Conservation (phyloP, 2,797 vertebrate species). For the Apogon hyalosoma region DNA sequence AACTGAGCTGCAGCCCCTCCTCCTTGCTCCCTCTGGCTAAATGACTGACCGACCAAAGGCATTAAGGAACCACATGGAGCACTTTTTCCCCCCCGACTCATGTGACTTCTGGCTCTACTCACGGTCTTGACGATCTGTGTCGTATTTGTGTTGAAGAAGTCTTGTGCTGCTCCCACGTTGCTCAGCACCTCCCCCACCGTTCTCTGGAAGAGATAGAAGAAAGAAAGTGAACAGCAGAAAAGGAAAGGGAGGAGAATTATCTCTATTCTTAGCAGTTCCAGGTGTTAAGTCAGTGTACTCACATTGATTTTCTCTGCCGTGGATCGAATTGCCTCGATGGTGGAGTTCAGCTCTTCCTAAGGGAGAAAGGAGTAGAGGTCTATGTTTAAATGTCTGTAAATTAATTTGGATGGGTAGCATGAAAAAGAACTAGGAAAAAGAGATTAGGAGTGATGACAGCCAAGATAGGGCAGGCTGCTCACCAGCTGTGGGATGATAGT, state of each 20-base stretch:
- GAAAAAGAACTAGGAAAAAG: neutral
- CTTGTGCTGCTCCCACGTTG: slow-evolving; percentile 69
- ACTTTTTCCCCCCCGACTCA: slow-evolving; percentile 44
- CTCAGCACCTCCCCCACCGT: slow-evolving; percentile 67
- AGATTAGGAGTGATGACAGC: neutral
- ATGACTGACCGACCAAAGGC: slow-evolving; percentile 56
- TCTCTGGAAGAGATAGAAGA: slow-evolving; percentile 58
- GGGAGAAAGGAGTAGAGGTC: slow-evolving; percentile 23
- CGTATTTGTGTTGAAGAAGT: slow-evolving; percentile 77
- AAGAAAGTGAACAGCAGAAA: slow-evolving; percentile 11
- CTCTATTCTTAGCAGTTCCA: neutral
- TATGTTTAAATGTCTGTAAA: slow-evolving; percentile 10
- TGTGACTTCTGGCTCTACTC: slow-evolving; percentile 80
- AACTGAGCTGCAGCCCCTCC: slow-evolving; percentile 1
- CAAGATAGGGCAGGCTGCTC: slow-evolving; percentile 13
- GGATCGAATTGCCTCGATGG: slow-evolving; percentile 62
- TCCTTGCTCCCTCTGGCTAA: slow-evolving; percentile 21
- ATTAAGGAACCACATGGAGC: slow-evolving; percentile 63
- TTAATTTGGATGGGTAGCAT: neutral
- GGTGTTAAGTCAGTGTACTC: slow-evolving; percentile 57
- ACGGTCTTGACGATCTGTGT: slow-evolving; percentile 83
- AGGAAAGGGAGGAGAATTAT: neutral
- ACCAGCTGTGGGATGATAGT: slow-evolving; percentile 77
- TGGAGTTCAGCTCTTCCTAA: slow-evolving; percentile 71
- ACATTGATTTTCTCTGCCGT: slow-evolving; percentile 72